Conservation (phyloP, 2,888 invertebrate genomes). For the Oligia latruncula region DNA sequence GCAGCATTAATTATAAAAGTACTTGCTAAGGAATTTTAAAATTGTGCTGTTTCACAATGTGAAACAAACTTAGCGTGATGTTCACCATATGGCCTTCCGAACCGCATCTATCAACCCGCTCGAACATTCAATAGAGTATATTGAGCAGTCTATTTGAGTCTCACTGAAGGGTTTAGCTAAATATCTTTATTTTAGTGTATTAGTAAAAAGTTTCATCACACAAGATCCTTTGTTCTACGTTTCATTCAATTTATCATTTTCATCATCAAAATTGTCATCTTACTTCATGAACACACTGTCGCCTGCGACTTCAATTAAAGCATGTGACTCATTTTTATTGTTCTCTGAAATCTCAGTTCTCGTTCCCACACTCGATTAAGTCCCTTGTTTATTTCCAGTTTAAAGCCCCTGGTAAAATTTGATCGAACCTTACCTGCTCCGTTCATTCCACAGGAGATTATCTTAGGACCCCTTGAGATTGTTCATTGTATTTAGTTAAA, state of each 20-base stretch:
- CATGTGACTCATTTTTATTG: not conserved
- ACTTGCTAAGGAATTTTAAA: not conserved
- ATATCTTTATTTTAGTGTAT: conserved; percentile 6
- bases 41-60: conserved; percentile 24
- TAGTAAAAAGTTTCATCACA: not conserved
- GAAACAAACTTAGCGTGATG: conserved; percentile 20
- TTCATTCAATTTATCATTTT: conserved; percentile 1
- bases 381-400: conserved; percentile 19
- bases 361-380: conserved; percentile 40
- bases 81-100: conserved; percentile 38
- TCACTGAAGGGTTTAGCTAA: conserved; percentile 1
- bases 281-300: not conserved
- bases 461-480: conserved; percentile 32
- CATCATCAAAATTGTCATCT: not conserved
- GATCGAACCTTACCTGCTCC: conserved; percentile 46
- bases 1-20: not conserved
- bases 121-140: not conserved
- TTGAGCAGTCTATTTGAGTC: not conserved
- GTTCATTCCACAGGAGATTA: conserved; percentile 58
- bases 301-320: not conserved
- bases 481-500: conserved; percentile 9
- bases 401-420: conserved; percentile 21
- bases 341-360: conserved; percentile 5
- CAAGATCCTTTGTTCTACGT: not conserved
- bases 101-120: conserved; percentile 3